These are phyloP conservation scores for Petrocephalus sullivani DNA, from an alignment of 2,797 vertebrate species.

Conservation along the genomic window DNA sequence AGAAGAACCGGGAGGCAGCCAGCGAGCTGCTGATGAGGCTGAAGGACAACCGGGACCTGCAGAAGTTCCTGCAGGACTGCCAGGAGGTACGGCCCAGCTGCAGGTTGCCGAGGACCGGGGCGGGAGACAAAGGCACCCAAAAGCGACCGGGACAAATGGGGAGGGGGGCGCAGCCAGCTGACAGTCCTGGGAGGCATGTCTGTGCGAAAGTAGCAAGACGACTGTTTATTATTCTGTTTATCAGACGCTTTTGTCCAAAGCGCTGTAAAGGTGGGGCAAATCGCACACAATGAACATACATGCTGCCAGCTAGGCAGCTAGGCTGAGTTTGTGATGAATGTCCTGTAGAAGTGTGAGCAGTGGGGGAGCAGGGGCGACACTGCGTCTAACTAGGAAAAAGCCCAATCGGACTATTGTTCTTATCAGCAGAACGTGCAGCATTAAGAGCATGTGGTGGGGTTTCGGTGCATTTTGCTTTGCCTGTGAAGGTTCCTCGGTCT, in stretches of 20 bases:
- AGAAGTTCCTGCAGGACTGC: slow-evolving; percentile 95
- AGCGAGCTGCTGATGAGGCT: slow-evolving; percentile 83
- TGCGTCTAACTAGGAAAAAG: not conserved
- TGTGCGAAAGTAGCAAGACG: not conserved
- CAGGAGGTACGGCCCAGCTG: slow-evolving; percentile 76
- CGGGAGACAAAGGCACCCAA: not conserved
- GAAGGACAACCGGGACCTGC: slow-evolving; percentile 95
- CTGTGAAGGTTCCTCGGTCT: not conserved
- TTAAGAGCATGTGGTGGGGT: not conserved
- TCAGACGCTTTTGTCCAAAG: not conserved
- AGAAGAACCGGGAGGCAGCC: slow-evolving; percentile 61
- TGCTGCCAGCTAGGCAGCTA: not conserved
- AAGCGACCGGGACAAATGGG: not conserved
- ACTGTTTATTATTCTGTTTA: not conserved
- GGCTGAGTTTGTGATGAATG: not conserved
- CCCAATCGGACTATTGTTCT: not conserved
- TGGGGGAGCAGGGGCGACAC: not conserved
- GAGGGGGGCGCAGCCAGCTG: not conserved
- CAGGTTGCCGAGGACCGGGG: not conserved
- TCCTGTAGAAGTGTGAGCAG: not conserved
- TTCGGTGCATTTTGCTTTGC: not conserved
- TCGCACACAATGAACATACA: not conserved
- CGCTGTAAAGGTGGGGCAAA: not conserved
- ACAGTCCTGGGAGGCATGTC: not conserved
- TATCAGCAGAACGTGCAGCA: not conserved